Evolutionary conservation across 2,797 vertebrate genomes (phyloP).

Genomic region (Aselliscus stoliczkanus): DNA sequence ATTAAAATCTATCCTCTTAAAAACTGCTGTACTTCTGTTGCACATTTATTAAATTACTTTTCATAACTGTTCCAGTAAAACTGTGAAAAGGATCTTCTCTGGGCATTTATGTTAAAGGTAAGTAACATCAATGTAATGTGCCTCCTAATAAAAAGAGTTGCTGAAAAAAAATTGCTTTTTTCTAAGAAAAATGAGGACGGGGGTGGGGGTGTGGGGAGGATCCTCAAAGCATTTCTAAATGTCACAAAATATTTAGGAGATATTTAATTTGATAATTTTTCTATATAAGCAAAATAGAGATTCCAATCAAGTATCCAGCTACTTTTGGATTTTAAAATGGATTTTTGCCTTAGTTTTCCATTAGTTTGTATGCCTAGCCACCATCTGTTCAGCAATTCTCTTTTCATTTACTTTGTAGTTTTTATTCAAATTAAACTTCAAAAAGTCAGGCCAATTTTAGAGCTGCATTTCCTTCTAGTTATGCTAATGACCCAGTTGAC

Average conservation of each 20-base stretch:
- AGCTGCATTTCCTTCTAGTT: not conserved
- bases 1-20: not conserved
- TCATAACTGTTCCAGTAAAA: not conserved
- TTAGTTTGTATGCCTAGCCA: not conserved
- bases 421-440: conserved; percentile 29
- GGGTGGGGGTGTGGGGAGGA: too few species aligned
- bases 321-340: not conserved
- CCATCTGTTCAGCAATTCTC: not conserved
- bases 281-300: conserved; percentile 2
- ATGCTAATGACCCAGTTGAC: not conserved
- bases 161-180: not conserved
- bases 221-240: not conserved
- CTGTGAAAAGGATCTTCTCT: not conserved
- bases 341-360: conserved; percentile 6
- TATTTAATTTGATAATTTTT: not conserved
- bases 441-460: not conserved
- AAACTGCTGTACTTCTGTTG: not conserved
- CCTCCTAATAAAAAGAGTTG: not conserved
- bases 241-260: not conserved
- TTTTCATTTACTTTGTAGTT: not conserved
- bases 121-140: not conserved
- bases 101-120: not conserved
- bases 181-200: not conserved
- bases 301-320: not conserved
- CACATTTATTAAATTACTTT: not conserved